Evolutionary conservation across 2,797 vertebrate species (phyloP).

Genomic region (Myotis planiceps): DNA sequence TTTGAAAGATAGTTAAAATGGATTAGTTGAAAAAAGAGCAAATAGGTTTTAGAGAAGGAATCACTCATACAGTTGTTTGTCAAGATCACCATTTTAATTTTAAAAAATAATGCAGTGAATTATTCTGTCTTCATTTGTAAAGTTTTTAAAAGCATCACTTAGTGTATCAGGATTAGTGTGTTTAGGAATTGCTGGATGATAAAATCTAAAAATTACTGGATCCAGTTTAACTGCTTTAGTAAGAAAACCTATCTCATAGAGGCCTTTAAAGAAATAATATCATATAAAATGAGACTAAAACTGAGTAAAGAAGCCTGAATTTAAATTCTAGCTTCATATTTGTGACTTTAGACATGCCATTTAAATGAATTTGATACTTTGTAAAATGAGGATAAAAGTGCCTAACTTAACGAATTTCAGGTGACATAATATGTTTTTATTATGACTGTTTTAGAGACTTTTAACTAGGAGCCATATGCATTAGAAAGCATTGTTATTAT

Average conservation of each 20-base stretch:
- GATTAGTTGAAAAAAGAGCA: neutral
- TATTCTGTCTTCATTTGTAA: conserved; percentile 4
- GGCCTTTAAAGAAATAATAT: neutral
- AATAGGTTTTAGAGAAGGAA: neutral
- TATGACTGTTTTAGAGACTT: neutral
- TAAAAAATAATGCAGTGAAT: neutral
- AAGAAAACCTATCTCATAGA: neutral
- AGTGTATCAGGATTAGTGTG: conserved; percentile 5
- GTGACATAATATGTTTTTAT: conserved; percentile 36
- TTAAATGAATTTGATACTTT: conserved; percentile 18
- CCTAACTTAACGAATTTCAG: neutral
- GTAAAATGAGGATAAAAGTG: neutral
- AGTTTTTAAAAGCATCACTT: neutral
- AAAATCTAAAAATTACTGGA: conserved; percentile 17
- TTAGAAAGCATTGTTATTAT: conserved; percentile 10
- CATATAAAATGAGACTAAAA: neutral
- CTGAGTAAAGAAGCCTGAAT: neutral
- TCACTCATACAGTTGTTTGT: neutral
- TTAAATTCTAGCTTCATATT: conserved; percentile 30
- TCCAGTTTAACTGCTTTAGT: neutral
- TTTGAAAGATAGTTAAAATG: conserved; percentile 32
- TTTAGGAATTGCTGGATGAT: conserved; percentile 31
- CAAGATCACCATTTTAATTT: neutral
- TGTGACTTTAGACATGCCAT: neutral
- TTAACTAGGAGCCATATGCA: neutral